Percentiles rank a stretch among this genome's conserved stretches.
phyloP scores from a whole-genome alignment of 2,113 vertebrate species.

The Eclectus roratus region DNA sequence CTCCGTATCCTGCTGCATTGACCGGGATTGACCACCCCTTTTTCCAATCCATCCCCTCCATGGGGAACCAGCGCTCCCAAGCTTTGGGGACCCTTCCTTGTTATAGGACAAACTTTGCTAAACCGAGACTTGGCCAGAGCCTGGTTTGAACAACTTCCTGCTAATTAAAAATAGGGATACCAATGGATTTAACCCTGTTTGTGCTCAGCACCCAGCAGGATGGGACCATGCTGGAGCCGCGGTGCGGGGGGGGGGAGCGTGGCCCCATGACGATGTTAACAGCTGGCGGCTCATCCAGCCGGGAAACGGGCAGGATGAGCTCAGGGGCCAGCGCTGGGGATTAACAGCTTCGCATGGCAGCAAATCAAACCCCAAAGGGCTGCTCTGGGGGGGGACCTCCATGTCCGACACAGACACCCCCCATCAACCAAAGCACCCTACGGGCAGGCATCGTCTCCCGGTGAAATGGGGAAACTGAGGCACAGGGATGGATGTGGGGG shows the following conservation, averaged over 20 bases:
- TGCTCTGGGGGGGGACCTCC: neutral
- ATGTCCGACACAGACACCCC: neutral
- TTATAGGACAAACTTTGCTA: neutral
- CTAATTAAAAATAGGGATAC: neutral
- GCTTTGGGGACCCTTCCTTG: neutral
- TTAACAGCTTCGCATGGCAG: neutral
- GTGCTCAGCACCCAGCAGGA: neutral
- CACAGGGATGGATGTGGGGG: neutral
- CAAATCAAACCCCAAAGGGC: neutral
- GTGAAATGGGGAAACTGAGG: neutral
- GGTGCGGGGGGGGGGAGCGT: no score
- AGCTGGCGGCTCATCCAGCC: neutral
- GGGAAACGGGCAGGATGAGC: neutral
- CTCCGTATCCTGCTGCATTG: neutral
- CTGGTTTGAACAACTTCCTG: neutral
- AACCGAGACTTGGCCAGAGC: neutral
- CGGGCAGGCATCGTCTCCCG: fast-evolving
- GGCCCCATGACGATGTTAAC: neutral
- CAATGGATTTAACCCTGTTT: neutral
- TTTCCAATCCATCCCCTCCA: neutral
- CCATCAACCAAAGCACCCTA: no score
- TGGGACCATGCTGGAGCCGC: neutral
- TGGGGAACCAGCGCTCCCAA: neutral
- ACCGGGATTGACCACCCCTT: neutral
- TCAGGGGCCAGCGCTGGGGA: neutral